These are phyloP conservation scores for Mus minutoides DNA, from an alignment of 2,797 vertebrate species.

Conservation along the genomic window DNA sequence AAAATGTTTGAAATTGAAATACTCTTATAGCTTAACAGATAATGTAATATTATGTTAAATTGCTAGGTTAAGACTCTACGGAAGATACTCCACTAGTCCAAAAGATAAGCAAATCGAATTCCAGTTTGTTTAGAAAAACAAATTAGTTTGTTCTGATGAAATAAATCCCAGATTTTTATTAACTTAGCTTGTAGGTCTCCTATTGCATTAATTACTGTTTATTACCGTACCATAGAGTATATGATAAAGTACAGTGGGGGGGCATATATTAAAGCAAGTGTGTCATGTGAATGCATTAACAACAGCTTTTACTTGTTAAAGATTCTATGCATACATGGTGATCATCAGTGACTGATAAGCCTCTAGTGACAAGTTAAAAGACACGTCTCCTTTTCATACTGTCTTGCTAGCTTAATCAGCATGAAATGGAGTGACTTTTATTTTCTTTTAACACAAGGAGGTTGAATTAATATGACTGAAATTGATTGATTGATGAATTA, in stretches of 20 bases:
- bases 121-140: background rate
- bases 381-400: background rate
- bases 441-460: background rate
- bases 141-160: background rate
- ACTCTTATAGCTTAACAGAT: background rate
- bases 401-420: background rate
- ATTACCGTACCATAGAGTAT: background rate
- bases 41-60: background rate
- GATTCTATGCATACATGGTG: background rate
- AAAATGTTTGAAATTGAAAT: slow-evolving; percentile 1
- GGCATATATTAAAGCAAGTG: background rate
- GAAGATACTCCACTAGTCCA: background rate
- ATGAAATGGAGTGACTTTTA: background rate
- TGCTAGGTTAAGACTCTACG: background rate
- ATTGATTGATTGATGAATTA: background rate
- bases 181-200: background rate
- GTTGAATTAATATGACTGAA: background rate
- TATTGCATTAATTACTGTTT: background rate
- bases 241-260: background rate
- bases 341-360: background rate
- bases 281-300: background rate
- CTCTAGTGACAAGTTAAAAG: background rate
- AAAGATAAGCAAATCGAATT: background rate
- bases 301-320: background rate
- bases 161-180: slow-evolving; percentile 14